These are phyloP conservation scores for Battus philenor DNA, from an alignment of 1,140 invertebrate genomes.

Conservation along the genomic window DNA sequence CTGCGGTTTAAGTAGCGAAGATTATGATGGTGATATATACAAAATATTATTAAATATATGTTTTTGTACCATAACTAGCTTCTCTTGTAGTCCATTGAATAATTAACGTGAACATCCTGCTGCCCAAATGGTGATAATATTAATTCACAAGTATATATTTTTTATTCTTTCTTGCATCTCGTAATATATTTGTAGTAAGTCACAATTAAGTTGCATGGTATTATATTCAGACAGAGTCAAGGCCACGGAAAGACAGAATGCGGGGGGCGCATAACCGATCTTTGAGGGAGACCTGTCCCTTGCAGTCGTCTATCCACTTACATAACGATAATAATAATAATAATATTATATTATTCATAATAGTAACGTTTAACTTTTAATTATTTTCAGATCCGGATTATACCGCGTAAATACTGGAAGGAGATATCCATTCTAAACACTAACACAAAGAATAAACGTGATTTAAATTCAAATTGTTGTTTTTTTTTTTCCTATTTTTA, in stretches of 20 bases:
- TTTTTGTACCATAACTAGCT: no score
- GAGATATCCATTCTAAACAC: conserved; percentile 37
- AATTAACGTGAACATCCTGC: no score
- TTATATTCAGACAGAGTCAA: no score
- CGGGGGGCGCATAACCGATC: no score
- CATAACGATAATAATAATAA: not conserved
- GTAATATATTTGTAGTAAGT: conserved; percentile 8
- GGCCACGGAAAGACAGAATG: no score
- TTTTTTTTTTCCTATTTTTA: no score
- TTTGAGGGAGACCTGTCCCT: no score
- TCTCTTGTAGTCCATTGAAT: no score
- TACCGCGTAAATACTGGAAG: conserved; percentile 32
- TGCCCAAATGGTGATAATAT: not conserved
- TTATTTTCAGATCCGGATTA: conserved; percentile 35
- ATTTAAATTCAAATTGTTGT: no score
- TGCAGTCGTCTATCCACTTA: conserved; percentile 1
- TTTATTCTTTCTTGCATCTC: not conserved
- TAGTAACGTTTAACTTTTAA: not conserved
- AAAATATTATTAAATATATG: not conserved
- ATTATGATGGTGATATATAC: not conserved
- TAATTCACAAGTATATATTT: not conserved
- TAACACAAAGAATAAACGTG: no score
- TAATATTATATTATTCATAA: not conserved
- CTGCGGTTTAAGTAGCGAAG: no score
- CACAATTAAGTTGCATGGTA: conserved; percentile 4